A percentile compares a stretch with the other conserved stretches of the same genome.
phyloP scores from a whole-genome alignment of 2,113 vertebrate species.

The Osmerus mordax region DNA sequence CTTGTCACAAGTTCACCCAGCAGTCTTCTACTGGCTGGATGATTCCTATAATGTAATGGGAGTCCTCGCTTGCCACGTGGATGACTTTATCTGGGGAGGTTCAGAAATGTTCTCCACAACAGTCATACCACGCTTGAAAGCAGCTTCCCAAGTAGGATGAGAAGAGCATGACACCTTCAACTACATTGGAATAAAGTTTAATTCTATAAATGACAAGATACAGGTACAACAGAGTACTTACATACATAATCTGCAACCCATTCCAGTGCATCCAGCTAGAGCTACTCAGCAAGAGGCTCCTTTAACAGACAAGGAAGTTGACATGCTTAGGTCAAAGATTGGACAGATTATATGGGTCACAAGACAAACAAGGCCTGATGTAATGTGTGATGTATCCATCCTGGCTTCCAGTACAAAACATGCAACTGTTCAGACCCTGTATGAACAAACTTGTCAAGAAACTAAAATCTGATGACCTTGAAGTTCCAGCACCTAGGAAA shows the following conservation, averaged over 20 bases:
- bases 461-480: constrained; percentile 8
- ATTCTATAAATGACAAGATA: neutral
- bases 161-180: constrained; percentile 15
- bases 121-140: constrained; percentile 12
- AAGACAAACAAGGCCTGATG: constrained; percentile 8
- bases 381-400: constrained; percentile 12
- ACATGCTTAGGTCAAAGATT: constrained; percentile 20
- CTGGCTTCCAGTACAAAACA: constrained; percentile 16
- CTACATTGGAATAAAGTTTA: constrained; percentile 16
- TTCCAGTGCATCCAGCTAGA: neutral
- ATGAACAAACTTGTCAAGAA: constrained; percentile 21
- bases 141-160: constrained; percentile 16
- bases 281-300: neutral
- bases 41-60: constrained; percentile 16
- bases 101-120: constrained; percentile 8
- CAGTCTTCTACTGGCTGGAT: constrained; percentile 23
- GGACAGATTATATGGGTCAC: constrained; percentile 20
- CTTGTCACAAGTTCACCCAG: constrained; percentile 14
- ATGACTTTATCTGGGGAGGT: constrained; percentile 22
- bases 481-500: constrained; percentile 21
- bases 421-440: constrained; percentile 23
- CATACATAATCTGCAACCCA: constrained; percentile 9
- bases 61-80: constrained; percentile 35
- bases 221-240: constrained; percentile 14
- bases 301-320: neutral